Base-by-base conservation (phyloP, 1,140 invertebrate genomes). In the Oreohelix idahoensis region DNA sequence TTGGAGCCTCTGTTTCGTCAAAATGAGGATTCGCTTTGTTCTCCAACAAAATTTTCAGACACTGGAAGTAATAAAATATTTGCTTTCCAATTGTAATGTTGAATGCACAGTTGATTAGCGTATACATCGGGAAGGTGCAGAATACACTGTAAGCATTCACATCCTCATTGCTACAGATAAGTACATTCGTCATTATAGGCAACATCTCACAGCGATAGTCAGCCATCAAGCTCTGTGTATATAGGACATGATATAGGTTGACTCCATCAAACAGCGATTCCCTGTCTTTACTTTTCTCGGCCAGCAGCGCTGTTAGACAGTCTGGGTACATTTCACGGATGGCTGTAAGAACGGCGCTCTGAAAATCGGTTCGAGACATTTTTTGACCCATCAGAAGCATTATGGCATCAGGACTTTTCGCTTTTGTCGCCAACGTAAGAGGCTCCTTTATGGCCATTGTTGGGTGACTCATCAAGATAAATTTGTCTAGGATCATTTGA, bases 21-120 rank as follows among this genome's bases (percentile, higher is more conserved):
- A 42, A 82, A 75, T 82, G 70, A 51, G 80, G 80, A 42, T 82
- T 82, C 1, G 80, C 80, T 75, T 82, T 82, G 20, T 39, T 42
- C 0, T 53, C 71, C 11, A 82, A 36, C 35, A 82, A 39, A 38
- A 82, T 74, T 35, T 53, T 58, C 4, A 82, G 71, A 58, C 80
- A 82, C 26, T 82, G 51, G 13, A 82, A 4, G 51, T 74, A 82
- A 51, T 70, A 82, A 39, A 70, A 82, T 2, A 74, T 82, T 58
- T 58, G 17, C 36, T 82, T 51, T 53, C 58, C 63, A 35, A 38
- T 26, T 15, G 70, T 45, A 23, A 82, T 63, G 32, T 82, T 82
- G 49, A 82, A 82, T 39, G 80, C 70, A n/a, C 80, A 74, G n/a
- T 53, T 74, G 49, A 82, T 82, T 0, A 82, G 38, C 23, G 80